phyloP scores from a whole-genome alignment of 1,140 invertebrate species.

The Rhyzopertha dominica region DNA sequence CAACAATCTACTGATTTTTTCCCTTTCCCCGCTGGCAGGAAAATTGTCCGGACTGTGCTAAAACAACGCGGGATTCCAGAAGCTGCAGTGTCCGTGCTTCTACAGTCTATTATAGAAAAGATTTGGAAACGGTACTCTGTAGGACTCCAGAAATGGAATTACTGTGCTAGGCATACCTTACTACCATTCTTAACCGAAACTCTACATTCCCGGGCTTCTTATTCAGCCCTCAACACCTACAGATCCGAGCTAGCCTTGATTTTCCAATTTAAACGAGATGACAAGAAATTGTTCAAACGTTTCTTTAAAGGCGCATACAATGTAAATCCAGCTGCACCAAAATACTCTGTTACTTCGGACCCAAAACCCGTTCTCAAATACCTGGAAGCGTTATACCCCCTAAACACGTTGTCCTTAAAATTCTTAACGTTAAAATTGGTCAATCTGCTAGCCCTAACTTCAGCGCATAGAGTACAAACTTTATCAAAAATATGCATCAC shows the following conservation, averaged over 20 bases:
- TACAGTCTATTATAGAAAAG: no score
- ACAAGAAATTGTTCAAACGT: background rate
- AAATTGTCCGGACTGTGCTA: no score
- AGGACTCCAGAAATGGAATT: no score
- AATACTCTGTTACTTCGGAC: conserved; percentile 1
- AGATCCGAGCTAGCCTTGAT: background rate
- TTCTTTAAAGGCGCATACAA: conserved; percentile 7
- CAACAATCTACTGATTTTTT: no score
- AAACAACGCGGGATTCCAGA: no score
- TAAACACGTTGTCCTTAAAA: conserved; percentile 1
- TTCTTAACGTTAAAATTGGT: conserved; percentile 2
- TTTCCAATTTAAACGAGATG: background rate
- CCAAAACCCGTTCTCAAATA: conserved; percentile 3
- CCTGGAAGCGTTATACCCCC: conserved; percentile 2
- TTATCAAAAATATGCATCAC: conserved; percentile 2
- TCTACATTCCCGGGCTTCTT: background rate
- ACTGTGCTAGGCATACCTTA: no score
- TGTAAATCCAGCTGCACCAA: conserved; percentile 1
- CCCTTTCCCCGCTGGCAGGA: no score
- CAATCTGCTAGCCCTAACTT: conserved; percentile 3
- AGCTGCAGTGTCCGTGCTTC: no score
- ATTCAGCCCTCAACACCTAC: conserved; percentile 4
- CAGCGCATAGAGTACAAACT: conserved; percentile 13
- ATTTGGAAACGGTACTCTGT: no score
- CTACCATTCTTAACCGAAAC: conserved; percentile 1